Conservation (phyloP, 2,797 vertebrate species). For the Trachurus trachurus region DNA sequence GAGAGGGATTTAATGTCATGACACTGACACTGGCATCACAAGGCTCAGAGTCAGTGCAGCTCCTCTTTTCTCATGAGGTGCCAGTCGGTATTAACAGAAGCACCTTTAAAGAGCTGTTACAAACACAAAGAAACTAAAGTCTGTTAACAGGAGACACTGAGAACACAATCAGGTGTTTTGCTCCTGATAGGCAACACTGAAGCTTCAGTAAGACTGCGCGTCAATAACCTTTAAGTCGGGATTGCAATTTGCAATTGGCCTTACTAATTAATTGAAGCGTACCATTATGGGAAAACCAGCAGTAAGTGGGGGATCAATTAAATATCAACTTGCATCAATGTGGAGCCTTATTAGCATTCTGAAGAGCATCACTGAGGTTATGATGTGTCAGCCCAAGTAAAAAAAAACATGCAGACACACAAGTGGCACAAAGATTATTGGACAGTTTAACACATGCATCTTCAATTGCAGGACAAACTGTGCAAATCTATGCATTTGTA, state of each 20-base stretch:
- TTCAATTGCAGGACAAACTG: background rate
- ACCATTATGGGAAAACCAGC: constrained; percentile 33
- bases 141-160: constrained; percentile 44
- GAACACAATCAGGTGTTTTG: constrained; percentile 31
- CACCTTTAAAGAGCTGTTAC: constrained; percentile 55
- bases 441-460: background rate
- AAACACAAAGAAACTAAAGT: constrained; percentile 47
- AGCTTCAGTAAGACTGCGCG: constrained; percentile 27
- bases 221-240: constrained; percentile 57
- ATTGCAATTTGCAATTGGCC: constrained; percentile 30
- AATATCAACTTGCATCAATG: constrained; percentile 23
- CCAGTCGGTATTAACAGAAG: constrained; percentile 52
- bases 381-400: constrained; percentile 1
- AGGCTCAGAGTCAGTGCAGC: constrained; percentile 42
- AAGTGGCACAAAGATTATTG: background rate
- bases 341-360: constrained; percentile 25
- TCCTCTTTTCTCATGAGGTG: constrained; percentile 54
- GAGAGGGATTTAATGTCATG: constrained; percentile 35
- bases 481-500: background rate
- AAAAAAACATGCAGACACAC: constrained; percentile 18
- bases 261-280: constrained; percentile 34
- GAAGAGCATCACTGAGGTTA: background rate
- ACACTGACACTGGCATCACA: constrained; percentile 36
- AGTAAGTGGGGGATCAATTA: constrained; percentile 59
- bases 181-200: constrained; percentile 15